Base-by-base conservation (phyloP, 23 tunicate genomes). In the Aplidium turbinatum region DNA sequence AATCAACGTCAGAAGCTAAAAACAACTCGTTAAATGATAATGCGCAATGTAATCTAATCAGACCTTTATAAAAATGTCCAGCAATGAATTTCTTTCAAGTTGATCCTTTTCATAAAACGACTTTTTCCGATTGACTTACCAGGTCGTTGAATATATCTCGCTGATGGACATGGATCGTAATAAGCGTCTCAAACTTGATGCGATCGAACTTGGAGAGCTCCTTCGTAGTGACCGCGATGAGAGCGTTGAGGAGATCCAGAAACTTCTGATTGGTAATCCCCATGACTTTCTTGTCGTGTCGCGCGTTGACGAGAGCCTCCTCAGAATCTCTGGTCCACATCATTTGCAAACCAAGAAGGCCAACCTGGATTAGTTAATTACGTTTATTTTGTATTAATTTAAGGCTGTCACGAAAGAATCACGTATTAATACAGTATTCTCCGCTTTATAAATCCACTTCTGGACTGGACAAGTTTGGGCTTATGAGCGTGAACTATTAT, bases 81-180 rank as follows among this genome's bases (percentile, higher is more conserved):
- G n/a, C n/a, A n/a, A n/a, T n/a, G n/a, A n/a, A n/a, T n/a, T n/a
- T n/a, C n/a, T n/a, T n/a, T n/a, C n/a, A n/a, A n/a, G n/a, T n/a
- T n/a, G n/a, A n/a, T n/a, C n/a, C n/a, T n/a, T n/a, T n/a, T n/a
- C n/a, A n/a, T n/a, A n/a, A n/a, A n/a, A n/a, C n/a, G n/a, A n/a
- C n/a, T n/a, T n/a, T n/a, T n/a, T n/a, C n/a, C 47, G 16, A 23
- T 4, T 35, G 22, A 53, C 80, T 82, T 22, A 84, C 97, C 79
- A 94, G 48, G 33, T 94, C 94, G 50, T 94, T 84, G 61, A 94
- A 94, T 54, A 94, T 94, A 73, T 94, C 99, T 25, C 99, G 61
- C 66, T 94, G 99, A 83, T 94, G 99, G 27, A 94, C 99, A 47
- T 94, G 99, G 38, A 94, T 94, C 0, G 99, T 94, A 53, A 94